Evolutionary conservation across 1,140 invertebrate species (phyloP).

Genomic region (Drosophila sturtevanti): DNA sequence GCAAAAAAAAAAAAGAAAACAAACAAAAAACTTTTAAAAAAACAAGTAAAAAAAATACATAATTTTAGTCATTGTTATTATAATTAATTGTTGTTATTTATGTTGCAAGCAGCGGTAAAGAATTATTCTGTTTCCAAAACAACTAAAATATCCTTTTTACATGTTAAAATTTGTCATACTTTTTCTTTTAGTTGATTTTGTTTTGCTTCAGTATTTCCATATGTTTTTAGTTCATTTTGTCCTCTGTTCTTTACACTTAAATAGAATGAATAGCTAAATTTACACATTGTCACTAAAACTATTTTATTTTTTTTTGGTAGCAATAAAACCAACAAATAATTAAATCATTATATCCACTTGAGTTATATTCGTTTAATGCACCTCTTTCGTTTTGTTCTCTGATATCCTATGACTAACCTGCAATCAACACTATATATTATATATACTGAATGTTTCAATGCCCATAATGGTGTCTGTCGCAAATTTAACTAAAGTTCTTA

Average conservation of each 20-base stretch:
- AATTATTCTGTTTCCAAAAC: conserved; percentile 64
- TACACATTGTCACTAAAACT: conserved; percentile 44
- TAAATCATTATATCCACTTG: conserved; percentile 55
- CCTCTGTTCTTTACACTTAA: conserved; percentile 29
- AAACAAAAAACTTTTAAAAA: conserved; percentile 43
- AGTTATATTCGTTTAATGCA: conserved; percentile 54
- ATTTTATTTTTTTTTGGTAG: conserved; percentile 51
- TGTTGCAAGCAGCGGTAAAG: conserved; percentile 64
- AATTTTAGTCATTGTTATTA: conserved; percentile 81
- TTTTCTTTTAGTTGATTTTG: conserved; percentile 29
- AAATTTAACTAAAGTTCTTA: neutral
- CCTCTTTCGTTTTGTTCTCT: conserved; percentile 37
- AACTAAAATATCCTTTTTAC: neutral
- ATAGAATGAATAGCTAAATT: conserved; percentile 39
- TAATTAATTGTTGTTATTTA: conserved; percentile 81
- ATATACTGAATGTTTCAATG: neutral
- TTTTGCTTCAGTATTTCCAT: conserved; percentile 71
- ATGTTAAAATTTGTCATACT: conserved; percentile 25
- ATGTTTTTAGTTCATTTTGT: conserved; percentile 41
- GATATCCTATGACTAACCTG: conserved; percentile 44
- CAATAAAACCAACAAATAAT: conserved; percentile 61
- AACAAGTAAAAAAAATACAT: conserved; percentile 63
- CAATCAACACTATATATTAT: conserved; percentile 16
- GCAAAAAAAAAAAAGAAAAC: conserved; percentile 37
- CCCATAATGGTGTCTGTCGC: conserved; percentile 18